A percentile compares a stretch with the other conserved stretches of the same genome.
Evolutionary conservation across 2,797 vertebrate genomes (phyloP).

Genomic region (Botia kubotai): DNA sequence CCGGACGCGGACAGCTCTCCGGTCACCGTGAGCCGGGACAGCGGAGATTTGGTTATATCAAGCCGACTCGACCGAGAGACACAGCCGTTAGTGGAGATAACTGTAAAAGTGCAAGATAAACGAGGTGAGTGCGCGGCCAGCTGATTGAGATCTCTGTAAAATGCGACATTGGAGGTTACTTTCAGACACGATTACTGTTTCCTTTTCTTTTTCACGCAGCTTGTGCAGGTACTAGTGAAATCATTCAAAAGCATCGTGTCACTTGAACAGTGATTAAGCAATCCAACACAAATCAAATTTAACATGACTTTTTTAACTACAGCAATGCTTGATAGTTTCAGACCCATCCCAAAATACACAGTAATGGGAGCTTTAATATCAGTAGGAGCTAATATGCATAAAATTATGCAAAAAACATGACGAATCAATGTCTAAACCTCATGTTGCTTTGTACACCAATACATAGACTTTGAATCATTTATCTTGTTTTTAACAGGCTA

Average conservation of each 20-base stretch:
- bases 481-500: neutral
- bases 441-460: constrained; percentile 7
- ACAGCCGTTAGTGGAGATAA: constrained; percentile 79
- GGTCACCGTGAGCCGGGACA: constrained; percentile 80
- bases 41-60: constrained; percentile 82
- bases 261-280: neutral
- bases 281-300: neutral
- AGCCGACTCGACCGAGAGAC: constrained; percentile 84
- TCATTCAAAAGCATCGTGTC: neutral
- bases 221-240: neutral
- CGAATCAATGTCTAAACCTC: neutral
- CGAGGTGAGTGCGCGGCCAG: constrained; percentile 72
- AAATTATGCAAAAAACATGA: neutral
- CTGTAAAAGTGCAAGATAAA: constrained; percentile 81
- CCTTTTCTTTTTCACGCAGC: neutral
- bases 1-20: constrained; percentile 77
- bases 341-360: neutral
- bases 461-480: neutral
- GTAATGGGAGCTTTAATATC: neutral
- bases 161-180: neutral
- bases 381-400: neutral
- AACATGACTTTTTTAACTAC: neutral
- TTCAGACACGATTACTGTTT: neutral
- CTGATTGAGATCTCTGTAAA: constrained; percentile 15
- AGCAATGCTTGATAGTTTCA: neutral